These are phyloP conservation scores for Candoia aspera DNA, from an alignment of 2,113 vertebrate genomes.

Conservation along the genomic window DNA sequence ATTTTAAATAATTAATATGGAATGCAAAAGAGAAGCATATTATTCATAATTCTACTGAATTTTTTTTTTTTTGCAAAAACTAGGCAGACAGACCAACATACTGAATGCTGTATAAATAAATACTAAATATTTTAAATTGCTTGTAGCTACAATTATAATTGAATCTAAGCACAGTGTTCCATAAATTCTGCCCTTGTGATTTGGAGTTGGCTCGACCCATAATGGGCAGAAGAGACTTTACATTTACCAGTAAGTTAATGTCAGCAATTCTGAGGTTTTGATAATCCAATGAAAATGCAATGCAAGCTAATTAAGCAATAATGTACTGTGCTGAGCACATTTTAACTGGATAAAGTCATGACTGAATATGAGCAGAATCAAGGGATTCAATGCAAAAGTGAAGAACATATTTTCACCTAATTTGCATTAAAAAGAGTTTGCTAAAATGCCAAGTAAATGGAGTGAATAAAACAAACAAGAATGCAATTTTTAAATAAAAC, in stretches of 20 bases:
- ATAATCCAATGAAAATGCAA: conserved; percentile 38
- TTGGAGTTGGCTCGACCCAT: conserved; percentile 4
- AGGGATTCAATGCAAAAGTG: conserved; percentile 49
- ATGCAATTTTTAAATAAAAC: conserved; percentile 59
- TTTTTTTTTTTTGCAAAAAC: neutral
- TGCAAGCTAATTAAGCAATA: conserved; percentile 56
- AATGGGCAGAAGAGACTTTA: conserved; percentile 28
- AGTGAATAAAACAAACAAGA: conserved; percentile 54
- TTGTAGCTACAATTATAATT: conserved; percentile 28
- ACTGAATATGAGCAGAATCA: conserved; percentile 50
- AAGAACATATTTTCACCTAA: conserved; percentile 57
- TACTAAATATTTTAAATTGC: neutral
- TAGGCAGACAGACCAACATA: conserved; percentile 15
- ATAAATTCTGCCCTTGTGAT: neutral
- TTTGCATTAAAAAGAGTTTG: conserved; percentile 56
- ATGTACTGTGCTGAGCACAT: conserved; percentile 36
- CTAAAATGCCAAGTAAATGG: conserved; percentile 54
- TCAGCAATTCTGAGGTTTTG: conserved; percentile 52
- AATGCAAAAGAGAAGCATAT: neutral
- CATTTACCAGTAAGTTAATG: conserved; percentile 40
- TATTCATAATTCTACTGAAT: neutral
- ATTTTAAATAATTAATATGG: neutral
- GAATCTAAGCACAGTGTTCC: conserved; percentile 29
- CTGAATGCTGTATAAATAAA: conserved; percentile 41
- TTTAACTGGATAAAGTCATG: conserved; percentile 46